These are phyloP conservation scores for Graphium colonna DNA, from an alignment of 2,888 invertebrate genomes.

Conservation along the genomic window DNA sequence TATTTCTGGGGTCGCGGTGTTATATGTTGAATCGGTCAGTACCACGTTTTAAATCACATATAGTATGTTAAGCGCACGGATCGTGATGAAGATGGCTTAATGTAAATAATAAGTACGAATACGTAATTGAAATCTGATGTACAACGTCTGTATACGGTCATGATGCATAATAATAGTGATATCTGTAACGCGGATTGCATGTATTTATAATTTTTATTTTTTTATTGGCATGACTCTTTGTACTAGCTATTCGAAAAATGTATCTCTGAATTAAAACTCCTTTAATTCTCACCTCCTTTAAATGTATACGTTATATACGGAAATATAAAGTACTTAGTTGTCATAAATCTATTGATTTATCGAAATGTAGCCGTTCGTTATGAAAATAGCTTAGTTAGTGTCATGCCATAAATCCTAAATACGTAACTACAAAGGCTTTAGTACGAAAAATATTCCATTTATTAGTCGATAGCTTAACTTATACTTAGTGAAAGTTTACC, in stretches of 20 bases:
- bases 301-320: no score
- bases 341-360: conserved; percentile 10
- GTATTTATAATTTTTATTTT: conserved; percentile 23
- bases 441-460: conserved; percentile 74
- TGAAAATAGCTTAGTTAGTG: conserved; percentile 29
- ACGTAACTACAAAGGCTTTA: conserved; percentile 77
- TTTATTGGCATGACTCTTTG: conserved; percentile 28
- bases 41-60: neutral
- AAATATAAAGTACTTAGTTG: neutral
- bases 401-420: conserved; percentile 59
- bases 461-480: conserved; percentile 77
- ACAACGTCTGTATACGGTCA: conserved; percentile 77
- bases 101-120: conserved; percentile 63
- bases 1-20: neutral
- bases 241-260: neutral
- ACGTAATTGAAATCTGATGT: conserved; percentile 73
- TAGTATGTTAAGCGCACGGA: conserved; percentile 1
- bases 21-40: neutral
- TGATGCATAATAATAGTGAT: conserved; percentile 57
- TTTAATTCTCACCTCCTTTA: no score
- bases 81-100: conserved; percentile 18
- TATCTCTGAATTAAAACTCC: no score
- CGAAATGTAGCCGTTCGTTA: conserved; percentile 1
- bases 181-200: conserved; percentile 42
- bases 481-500: conserved; percentile 75